Percentiles rank a stretch among this genome's conserved stretches.
Evolutionary conservation across 2,113 vertebrate species (phyloP).

Genomic region (Engraulis encrasicolus): DNA sequence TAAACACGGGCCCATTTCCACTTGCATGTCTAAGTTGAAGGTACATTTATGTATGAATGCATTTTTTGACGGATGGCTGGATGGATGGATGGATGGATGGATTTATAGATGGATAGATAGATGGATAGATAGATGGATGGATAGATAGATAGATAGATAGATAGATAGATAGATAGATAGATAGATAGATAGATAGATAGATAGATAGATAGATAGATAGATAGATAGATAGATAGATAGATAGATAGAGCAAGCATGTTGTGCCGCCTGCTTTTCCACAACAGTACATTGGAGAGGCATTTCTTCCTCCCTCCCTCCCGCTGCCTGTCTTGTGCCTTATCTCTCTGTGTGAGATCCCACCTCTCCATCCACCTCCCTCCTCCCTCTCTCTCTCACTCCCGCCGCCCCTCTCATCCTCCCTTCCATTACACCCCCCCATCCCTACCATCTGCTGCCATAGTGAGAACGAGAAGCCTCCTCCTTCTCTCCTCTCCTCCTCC

Average conservation of each 20-base stretch:
- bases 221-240: too few species aligned
- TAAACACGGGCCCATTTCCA: too few species aligned
- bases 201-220: too few species aligned
- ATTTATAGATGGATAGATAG: not conserved
- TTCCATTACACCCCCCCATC: slow-evolving; percentile 34
- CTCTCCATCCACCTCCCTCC: slow-evolving; percentile 38
- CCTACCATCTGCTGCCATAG: slow-evolving; percentile 96
- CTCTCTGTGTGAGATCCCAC: slow-evolving; percentile 57
- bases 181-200: not conserved
- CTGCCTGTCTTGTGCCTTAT: slow-evolving; percentile 70
- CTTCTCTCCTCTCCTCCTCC: too few species aligned
- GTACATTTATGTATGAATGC: not conserved
- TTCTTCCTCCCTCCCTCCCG: slow-evolving; percentile 44
- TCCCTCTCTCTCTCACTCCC: slow-evolving; percentile 30
- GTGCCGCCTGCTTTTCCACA: slow-evolving; percentile 71
- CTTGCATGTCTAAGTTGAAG: not conserved
- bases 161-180: too few species aligned
- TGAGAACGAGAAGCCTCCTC: slow-evolving; percentile 81
- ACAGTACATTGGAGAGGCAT: slow-evolving; percentile 79
- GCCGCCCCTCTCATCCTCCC: too few species aligned
- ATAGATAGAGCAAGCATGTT: not conserved
- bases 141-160: too few species aligned
- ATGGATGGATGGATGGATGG: not conserved
- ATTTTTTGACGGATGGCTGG: not conserved
- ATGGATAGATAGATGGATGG: not conserved